Base-by-base conservation (phyloP, 2,888 invertebrate genomes). In the Terebella lapidaria region DNA sequence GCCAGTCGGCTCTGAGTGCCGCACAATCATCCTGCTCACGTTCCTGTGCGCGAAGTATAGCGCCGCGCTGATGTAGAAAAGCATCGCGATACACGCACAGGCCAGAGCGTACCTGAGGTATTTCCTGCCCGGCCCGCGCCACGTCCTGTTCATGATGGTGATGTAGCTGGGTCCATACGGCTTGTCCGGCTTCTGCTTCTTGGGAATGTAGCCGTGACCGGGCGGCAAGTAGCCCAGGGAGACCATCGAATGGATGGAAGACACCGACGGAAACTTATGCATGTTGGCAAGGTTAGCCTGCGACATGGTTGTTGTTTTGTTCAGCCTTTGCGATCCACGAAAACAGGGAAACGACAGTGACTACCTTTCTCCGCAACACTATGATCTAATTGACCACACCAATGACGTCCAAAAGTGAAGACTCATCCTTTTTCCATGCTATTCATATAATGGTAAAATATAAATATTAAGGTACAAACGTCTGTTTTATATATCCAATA, bases 111-210 rank as follows among this genome's bases (percentile, higher is more conserved):
- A 67, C 35, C 22, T n/a, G 22, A 63, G n/a, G 54, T 61, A 63
- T 52, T 61, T 63, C 54, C 49, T 29, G 35, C 65, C 67, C 1
- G 67, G 65, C 4, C 67, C 67, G 10, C 63, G 42, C 58, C 63
- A 63, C 18, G 65, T 65, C 35, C 67, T 30, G 63, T 67, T 67
- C 61, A 67, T 59, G 10, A 66, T 53, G 24, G 59, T 53, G 4
- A 58, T 27, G 59, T 60, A 66, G 22, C 56, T 57, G n/a, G 66
- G 65, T 10, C 67, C 67, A 46, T 60, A 66, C 15, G 67, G 67
- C 53, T 67, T 67, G 54, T 63, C 65, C 18, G 63, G 65, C 28
- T 63, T 57, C 27, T 42, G 28, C 52, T 60, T 62, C 45, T 57
- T 63, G n/a, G 65, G 63, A 20, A 66, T 46, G 52, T 63, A 67